Percentiles rank a stretch among this genome's conserved stretches.
These are phyloP conservation scores for Sarcophaga subvicina DNA, from an alignment of 2,888 invertebrate genomes.

Conservation along the genomic window DNA sequence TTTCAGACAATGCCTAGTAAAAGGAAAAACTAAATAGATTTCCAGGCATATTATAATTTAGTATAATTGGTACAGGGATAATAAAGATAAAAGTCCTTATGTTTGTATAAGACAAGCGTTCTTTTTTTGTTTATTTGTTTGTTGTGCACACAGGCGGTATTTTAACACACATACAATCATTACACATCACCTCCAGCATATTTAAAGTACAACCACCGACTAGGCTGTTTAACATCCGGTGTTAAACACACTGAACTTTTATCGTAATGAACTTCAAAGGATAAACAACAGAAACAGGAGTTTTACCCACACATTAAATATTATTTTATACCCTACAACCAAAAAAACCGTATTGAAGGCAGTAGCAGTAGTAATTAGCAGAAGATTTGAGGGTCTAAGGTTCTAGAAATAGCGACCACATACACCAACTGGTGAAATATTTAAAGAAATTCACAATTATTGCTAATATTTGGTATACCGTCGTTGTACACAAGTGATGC, in stretches of 20 bases:
- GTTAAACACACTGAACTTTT: slow-evolving; percentile 30
- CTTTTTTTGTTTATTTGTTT: background rate
- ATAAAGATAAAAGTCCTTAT: slow-evolving; percentile 76
- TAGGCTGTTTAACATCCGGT: background rate
- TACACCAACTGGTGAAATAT: too few species aligned
- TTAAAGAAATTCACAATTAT: too few species aligned
- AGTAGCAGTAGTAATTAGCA: background rate
- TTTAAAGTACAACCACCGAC: slow-evolving; percentile 6
- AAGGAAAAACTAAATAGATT: slow-evolving; percentile 6
- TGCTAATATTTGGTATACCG: too few species aligned
- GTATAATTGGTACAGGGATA: slow-evolving; percentile 80
- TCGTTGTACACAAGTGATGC: too few species aligned
- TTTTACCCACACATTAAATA: slow-evolving; percentile 1
- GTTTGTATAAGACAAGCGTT: slow-evolving; percentile 7
- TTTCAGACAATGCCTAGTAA: slow-evolving; percentile 2
- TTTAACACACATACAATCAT: slow-evolving; percentile 16
- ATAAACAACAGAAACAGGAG: slow-evolving; percentile 43
- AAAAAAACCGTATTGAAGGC: background rate
- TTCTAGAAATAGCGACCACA: too few species aligned
- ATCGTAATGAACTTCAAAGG: slow-evolving; percentile 52
- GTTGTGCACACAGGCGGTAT: background rate
- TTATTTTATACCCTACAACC: background rate
- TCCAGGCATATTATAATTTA: slow-evolving; percentile 78
- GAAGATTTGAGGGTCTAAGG: background rate
- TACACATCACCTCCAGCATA: background rate